A percentile compares a stretch with the other conserved stretches of the same genome.
phyloP scores from a whole-genome alignment of 1,140 invertebrate genomes.

The Drosophila lowei region DNA sequence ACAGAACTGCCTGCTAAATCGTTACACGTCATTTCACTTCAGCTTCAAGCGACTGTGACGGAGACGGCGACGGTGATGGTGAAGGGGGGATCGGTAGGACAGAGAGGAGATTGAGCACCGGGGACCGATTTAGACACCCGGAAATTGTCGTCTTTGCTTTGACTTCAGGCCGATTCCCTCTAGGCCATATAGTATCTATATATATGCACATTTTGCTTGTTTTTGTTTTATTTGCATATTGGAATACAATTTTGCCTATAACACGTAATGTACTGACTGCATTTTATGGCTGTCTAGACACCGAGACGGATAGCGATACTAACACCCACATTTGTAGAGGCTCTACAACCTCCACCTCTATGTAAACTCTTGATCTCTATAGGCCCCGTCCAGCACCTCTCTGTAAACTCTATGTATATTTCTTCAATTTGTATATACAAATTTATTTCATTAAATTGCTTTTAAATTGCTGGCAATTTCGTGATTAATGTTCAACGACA shows the following conservation, averaged over 20 bases:
- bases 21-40: conserved; percentile 60
- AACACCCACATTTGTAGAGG: conserved; percentile 19
- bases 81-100: conserved; percentile 7
- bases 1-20: conserved; percentile 16
- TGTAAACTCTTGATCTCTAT: not conserved
- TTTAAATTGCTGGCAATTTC: conserved; percentile 33
- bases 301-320: conserved; percentile 5
- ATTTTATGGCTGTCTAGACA: conserved; percentile 40
- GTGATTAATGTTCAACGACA: conserved; percentile 30
- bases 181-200: conserved; percentile 13
- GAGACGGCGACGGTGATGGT: not conserved
- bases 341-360: conserved; percentile 1
- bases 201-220: conserved; percentile 23
- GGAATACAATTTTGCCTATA: conserved; percentile 39
- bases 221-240: conserved; percentile 24
- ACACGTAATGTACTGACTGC: conserved; percentile 11
- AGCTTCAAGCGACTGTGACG: conserved; percentile 54
- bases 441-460: conserved; percentile 26
- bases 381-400: not conserved
- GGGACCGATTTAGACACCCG: conserved; percentile 71
- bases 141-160: conserved; percentile 65
- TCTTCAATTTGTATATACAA: conserved; percentile 1
- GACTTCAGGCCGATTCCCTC: conserved; percentile 21
- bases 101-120: conserved; percentile 18
- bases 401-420: not conserved